A percentile compares a stretch with the other conserved stretches of the same genome.
Conservation (phyloP, 2,113 vertebrate genomes). For the Engystomops pustulosus region DNA sequence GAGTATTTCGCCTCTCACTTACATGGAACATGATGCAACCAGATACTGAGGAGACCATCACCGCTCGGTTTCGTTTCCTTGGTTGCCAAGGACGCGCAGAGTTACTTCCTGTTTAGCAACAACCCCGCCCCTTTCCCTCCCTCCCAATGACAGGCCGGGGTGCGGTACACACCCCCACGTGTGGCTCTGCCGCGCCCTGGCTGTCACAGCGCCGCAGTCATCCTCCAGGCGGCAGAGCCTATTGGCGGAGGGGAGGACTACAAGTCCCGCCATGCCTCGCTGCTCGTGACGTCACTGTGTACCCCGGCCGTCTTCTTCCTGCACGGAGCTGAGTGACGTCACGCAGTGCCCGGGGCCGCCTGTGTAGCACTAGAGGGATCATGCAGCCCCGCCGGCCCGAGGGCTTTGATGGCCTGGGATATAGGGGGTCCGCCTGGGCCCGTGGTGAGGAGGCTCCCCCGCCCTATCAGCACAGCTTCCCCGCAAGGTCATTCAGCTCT, state of each 20-base stretch:
- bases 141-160: neutral
- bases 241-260: neutral
- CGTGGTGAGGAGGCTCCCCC: constrained; percentile 77
- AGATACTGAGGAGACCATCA: no score
- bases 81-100: constrained; percentile 9
- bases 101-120: neutral
- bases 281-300: neutral
- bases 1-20: no score
- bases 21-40: no score
- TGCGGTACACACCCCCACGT: neutral
- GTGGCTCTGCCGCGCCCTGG: neutral
- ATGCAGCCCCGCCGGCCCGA: constrained; percentile 92
- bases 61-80: neutral
- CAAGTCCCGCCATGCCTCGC: constrained; percentile 18
- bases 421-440: constrained; percentile 73
- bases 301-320: neutral
- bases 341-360: neutral
- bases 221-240: rapidly evolving
- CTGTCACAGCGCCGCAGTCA: neutral
- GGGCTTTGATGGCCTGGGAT: constrained; percentile 89
- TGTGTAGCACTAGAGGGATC: neutral
- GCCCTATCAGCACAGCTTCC: constrained; percentile 63
- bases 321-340: neutral
- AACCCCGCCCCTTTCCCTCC: neutral
- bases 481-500: constrained; percentile 76